phyloP scores from a whole-genome alignment of 1,140 invertebrate genomes.

The Cyclargus thomasi region DNA sequence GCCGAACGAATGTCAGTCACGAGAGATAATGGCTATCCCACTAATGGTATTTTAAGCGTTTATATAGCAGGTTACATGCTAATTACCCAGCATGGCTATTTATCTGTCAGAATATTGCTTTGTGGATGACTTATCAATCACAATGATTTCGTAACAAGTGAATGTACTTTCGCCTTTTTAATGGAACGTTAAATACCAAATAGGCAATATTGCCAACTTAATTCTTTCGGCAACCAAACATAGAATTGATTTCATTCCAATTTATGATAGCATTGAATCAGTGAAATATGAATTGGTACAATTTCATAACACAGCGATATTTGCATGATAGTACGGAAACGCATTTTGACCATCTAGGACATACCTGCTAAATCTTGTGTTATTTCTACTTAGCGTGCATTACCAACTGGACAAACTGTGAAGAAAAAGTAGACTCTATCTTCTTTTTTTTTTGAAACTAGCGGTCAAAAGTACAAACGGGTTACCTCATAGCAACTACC shows the following conservation, averaged over 20 bases:
- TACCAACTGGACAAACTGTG: no score
- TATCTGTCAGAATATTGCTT: not conserved
- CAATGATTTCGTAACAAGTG: slow-evolving; percentile 37
- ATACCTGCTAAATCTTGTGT: no score
- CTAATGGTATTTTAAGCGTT: not conserved
- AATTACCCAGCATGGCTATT: not conserved
- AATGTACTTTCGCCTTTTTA: slow-evolving; percentile 28
- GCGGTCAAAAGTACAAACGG: no score
- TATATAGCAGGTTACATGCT: not conserved
- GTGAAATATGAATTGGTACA: not conserved
- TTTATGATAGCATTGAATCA: not conserved
- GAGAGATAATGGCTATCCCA: not conserved
- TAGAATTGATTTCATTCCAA: not conserved
- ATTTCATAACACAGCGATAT: no score
- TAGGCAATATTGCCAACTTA: not conserved
- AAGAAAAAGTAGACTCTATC: not conserved
- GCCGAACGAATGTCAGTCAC: not conserved
- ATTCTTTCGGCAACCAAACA: not conserved
- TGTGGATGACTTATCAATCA: slow-evolving; percentile 28
- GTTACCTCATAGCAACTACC: no score
- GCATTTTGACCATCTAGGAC: no score
- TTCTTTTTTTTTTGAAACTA: not conserved
- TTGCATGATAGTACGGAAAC: no score
- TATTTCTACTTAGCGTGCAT: no score
- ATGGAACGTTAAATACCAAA: not conserved